Conservation (phyloP, 2,797 vertebrate species). For the Rhynchonycteris naso region DNA sequence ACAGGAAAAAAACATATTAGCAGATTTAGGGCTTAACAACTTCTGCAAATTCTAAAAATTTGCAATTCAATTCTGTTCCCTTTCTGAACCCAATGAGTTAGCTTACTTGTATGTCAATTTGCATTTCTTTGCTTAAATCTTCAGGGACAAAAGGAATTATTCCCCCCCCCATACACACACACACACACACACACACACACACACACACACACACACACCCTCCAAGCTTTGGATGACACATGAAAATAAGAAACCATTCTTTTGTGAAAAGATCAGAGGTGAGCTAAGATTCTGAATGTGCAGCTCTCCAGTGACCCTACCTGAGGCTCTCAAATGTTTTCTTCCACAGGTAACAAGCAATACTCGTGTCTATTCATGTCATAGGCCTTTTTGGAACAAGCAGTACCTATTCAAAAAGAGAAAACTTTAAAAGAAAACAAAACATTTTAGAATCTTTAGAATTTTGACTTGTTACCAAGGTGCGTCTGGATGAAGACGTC, state of each 20-base stretch:
- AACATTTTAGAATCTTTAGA: not conserved
- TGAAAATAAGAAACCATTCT: not conserved
- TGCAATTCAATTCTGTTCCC: not conserved
- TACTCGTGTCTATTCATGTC: conserved; percentile 94
- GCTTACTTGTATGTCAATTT: not conserved
- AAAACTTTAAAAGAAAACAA: not conserved
- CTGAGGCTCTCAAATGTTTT: conserved; percentile 93
- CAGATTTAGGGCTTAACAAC: not conserved
- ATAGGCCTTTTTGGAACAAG: conserved; percentile 89
- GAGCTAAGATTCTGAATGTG: not conserved
- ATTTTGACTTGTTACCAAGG: not conserved
- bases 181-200: no score
- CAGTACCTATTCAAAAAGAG: conserved; percentile 88
- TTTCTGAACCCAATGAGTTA: not conserved
- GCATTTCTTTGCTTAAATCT: not conserved
- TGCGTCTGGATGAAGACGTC: not conserved
- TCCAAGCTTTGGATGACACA: not conserved
- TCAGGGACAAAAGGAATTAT: not conserved
- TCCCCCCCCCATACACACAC: not conserved
- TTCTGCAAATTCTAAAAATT: not conserved
- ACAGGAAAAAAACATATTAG: not conserved
- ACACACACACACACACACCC: no score
- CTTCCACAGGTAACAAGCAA: conserved; percentile 91
- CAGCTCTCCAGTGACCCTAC: conserved; percentile 89
- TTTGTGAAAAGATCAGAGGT: not conserved